Evolutionary conservation across 92 coral and sea anemone species (phyloP).

Genomic region (Pocillopora meandrina): DNA sequence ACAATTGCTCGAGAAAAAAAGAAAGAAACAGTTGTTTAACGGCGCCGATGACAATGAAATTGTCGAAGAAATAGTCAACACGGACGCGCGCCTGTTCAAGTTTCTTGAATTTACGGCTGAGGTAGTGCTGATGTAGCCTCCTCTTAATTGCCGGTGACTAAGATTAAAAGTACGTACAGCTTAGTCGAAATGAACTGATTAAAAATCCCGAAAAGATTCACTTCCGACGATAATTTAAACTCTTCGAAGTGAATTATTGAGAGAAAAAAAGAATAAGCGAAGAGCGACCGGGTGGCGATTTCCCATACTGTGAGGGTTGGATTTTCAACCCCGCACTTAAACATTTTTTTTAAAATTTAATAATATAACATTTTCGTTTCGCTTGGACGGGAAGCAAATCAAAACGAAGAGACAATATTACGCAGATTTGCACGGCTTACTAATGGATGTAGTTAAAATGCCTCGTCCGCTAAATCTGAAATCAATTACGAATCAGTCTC

Average conservation of each 20-base stretch:
- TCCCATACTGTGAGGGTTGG: conserved; percentile 8
- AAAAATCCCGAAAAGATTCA: conserved; percentile 32
- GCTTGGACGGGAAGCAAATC: conserved; percentile 47
- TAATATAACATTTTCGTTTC: conserved; percentile 31
- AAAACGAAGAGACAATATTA: conserved; percentile 39
- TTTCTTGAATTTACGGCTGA: background rate
- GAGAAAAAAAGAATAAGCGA: background rate
- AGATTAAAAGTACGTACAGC: conserved; percentile 26
- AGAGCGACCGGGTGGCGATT: conserved; percentile 1
- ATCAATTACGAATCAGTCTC: conserved; percentile 33
- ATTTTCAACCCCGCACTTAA: conserved; percentile 11
- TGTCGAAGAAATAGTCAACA: conserved; percentile 17
- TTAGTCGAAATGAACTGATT: conserved; percentile 44
- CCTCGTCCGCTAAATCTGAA: conserved; percentile 39
- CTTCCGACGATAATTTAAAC: conserved; percentile 34
- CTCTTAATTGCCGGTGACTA: conserved; percentile 28
- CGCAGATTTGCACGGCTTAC: conserved; percentile 40
- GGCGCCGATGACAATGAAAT: conserved; percentile 13
- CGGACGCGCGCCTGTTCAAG: conserved; percentile 11
- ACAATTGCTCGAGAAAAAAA: conserved; percentile 24
- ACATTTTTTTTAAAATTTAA: conserved; percentile 8
- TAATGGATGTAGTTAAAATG: conserved; percentile 33
- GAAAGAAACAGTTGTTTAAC: conserved; percentile 53
- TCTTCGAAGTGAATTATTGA: background rate
- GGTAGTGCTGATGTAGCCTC: background rate